These are phyloP conservation scores for Campoletis sonorensis DNA, from an alignment of 1,140 invertebrate species.

Conservation along the genomic window DNA sequence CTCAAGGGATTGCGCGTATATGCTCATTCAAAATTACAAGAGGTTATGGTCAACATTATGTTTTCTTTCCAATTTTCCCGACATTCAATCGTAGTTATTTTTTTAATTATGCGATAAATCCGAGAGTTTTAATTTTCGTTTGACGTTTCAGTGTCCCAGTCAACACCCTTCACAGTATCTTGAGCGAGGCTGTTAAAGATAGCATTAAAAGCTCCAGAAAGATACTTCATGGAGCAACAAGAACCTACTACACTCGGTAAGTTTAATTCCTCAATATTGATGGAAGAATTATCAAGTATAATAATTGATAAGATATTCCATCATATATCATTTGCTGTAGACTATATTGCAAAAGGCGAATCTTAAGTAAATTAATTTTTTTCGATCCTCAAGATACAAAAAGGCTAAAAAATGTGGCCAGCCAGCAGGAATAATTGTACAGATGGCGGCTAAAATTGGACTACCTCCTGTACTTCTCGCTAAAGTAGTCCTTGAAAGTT, in stretches of 20 bases:
- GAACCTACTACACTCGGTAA: conserved; percentile 35
- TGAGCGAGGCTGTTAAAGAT: conserved; percentile 40
- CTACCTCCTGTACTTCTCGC: conserved; percentile 82
- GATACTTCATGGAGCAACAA: conserved; percentile 18
- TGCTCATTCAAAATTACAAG: conserved; percentile 59
- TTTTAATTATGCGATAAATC: conserved; percentile 4
- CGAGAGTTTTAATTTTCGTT: conserved; percentile 52
- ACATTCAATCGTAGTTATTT: conserved; percentile 22
- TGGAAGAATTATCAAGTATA: conserved; percentile 24
- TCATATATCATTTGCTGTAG: no score
- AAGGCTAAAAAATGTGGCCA: conserved; percentile 63
- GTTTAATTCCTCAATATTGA: neutral
- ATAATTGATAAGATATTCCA: neutral
- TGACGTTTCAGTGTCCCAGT: conserved; percentile 67
- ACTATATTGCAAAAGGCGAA: no score
- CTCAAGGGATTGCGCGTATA: conserved; percentile 62
- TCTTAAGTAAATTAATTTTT: no score
- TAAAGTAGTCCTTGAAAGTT: conserved; percentile 81
- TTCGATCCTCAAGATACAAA: conserved; percentile 56
- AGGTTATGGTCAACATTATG: conserved; percentile 54
- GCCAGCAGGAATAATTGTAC: conserved; percentile 78
- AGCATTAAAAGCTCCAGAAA: conserved; percentile 27
- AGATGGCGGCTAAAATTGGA: conserved; percentile 77
- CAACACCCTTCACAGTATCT: conserved; percentile 70
- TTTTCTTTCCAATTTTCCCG: conserved; percentile 23